A percentile compares a stretch with the other conserved stretches of the same genome.
Evolutionary conservation across 2,888 invertebrate species (phyloP).

Genomic region (Platycheirus albimanus): DNA sequence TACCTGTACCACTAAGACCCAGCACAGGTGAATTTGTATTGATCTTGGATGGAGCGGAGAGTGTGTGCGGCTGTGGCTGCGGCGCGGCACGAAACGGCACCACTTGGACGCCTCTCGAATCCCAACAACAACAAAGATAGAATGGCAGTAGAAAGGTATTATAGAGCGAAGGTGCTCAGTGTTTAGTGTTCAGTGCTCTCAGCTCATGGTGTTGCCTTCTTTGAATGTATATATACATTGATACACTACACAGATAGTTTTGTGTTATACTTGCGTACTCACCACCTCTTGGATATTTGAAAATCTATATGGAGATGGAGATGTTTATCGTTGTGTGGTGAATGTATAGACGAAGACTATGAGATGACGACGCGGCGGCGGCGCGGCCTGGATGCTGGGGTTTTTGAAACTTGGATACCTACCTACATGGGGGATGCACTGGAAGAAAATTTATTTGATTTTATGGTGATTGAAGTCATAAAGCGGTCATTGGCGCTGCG

Average conservation of each 20-base stretch:
- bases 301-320: conserved; percentile 46
- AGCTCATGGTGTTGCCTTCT: not conserved
- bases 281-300: conserved; percentile 37
- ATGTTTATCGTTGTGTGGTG: conserved; percentile 59
- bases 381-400: conserved; percentile 62
- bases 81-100: not conserved
- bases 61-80: conserved; percentile 4
- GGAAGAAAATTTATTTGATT: conserved; percentile 63
- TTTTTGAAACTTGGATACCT: not conserved
- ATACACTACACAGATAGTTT: conserved; percentile 30
- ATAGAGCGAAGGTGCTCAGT: conserved; percentile 57
- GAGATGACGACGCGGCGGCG: too few species aligned
- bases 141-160: conserved; percentile 60
- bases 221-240: conserved; percentile 40
- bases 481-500: conserved; percentile 73
- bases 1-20: conserved; percentile 51
- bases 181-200: too few species aligned
- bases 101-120: conserved; percentile 47
- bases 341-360: not conserved
- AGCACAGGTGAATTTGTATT: conserved; percentile 69
- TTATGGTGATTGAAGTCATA: conserved; percentile 68
- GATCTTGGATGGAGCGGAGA: conserved; percentile 40
- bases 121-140: conserved; percentile 31
- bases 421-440: conserved; percentile 69
- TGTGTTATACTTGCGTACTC: conserved; percentile 43